Evolutionary conservation across 2,888 invertebrate genomes (phyloP).

Genomic region (Aleiodes testaceus): DNA sequence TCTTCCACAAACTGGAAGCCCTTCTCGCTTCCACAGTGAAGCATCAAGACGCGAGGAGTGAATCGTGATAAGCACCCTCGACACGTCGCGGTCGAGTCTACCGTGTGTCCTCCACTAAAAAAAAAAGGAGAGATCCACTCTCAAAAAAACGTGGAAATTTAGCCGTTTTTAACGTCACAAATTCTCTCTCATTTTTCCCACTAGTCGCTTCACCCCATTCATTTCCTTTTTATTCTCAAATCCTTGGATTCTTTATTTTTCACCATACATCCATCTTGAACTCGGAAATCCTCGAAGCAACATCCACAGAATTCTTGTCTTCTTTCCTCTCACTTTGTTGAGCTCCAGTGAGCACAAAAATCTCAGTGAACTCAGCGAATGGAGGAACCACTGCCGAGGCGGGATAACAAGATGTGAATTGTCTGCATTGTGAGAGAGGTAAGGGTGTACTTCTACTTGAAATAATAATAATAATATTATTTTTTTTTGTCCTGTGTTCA

Average conservation of each 20-base stretch:
- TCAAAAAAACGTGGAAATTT: neutral
- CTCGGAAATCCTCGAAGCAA: conserved; percentile 26
- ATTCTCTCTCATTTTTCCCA: neutral
- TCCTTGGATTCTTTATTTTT: conserved; percentile 37
- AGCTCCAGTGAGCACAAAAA: conserved; percentile 31
- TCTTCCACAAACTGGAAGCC: neutral
- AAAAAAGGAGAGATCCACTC: too few relatives aligned
- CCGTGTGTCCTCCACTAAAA: conserved; percentile 13
- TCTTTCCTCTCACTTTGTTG: conserved; percentile 25
- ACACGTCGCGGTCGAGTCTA: conserved; percentile 36
- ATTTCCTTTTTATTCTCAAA: neutral
- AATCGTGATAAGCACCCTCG: conserved; percentile 42
- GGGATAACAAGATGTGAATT: conserved; percentile 43
- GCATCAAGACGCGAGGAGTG: conserved; percentile 33
- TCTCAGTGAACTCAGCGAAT: conserved; percentile 37
- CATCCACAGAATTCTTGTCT: conserved; percentile 31
- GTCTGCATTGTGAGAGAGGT: conserved; percentile 25
- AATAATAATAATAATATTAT: neutral
- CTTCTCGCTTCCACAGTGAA: neutral
- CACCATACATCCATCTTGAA: conserved; percentile 33
- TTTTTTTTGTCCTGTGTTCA: too few relatives aligned
- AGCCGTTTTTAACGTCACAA: neutral
- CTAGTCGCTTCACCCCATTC: neutral
- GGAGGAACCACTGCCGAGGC: conserved; percentile 30
- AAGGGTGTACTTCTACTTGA: neutral